A percentile compares a stretch with the other conserved stretches of the same genome.
Conservation (phyloP, 2,888 invertebrate species). For the Macrophya annulata region DNA sequence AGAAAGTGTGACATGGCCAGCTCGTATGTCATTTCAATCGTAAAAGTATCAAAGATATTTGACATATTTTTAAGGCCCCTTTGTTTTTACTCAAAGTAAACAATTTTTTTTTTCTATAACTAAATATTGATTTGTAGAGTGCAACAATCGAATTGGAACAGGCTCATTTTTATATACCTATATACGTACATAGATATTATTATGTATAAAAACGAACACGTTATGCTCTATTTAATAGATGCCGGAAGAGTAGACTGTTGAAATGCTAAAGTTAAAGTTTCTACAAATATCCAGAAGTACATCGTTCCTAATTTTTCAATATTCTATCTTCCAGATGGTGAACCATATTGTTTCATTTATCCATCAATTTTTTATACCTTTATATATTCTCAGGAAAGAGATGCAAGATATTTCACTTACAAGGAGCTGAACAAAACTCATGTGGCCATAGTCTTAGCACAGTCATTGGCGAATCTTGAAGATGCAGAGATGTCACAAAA, state of each 20-base stretch:
- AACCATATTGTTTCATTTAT: neutral
- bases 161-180: neutral
- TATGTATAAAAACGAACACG: conserved; percentile 8
- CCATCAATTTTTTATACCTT: neutral
- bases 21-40: neutral
- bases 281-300: neutral
- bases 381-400: conserved; percentile 82
- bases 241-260: neutral
- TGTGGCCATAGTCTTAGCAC: conserved; percentile 88
- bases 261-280: neutral
- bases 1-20: neutral
- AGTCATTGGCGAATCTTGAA: conserved; percentile 90
- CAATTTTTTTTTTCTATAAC: neutral
- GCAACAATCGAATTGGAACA: conserved; percentile 36
- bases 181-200: neutral
- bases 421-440: conserved; percentile 89
- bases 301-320: neutral
- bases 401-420: conserved; percentile 87
- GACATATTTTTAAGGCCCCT: neutral
- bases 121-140: conserved; percentile 42
- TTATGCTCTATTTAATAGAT: conserved; percentile 34
- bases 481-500: conserved; percentile 91
- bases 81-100: neutral
- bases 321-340: neutral
- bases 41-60: too few relatives aligned